A percentile compares a stretch with the other conserved stretches of the same genome.
Conservation (phyloP, 2,113 vertebrate genomes). For the Mobula birostris region DNA sequence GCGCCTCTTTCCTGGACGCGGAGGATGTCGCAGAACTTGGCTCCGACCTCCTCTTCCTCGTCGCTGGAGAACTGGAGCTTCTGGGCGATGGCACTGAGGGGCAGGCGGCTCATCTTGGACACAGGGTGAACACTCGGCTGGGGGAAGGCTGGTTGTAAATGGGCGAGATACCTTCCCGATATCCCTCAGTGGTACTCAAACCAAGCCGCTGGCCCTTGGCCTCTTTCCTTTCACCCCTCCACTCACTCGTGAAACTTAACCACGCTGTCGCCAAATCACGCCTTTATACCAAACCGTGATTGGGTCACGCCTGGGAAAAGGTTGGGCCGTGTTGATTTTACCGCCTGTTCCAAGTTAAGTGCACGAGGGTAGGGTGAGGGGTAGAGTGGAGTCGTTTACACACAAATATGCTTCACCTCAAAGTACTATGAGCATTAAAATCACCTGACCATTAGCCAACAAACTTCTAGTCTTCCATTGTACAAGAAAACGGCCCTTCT, state of each 20-base stretch:
- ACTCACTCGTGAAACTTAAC: neutral
- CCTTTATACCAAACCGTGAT: neutral
- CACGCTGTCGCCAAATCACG: neutral
- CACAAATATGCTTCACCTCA: no score
- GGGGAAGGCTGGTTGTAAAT: no score
- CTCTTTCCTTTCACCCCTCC: neutral
- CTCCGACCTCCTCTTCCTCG: slow-evolving; percentile 55
- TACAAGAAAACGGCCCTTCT: no score
- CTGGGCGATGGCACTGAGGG: slow-evolving; percentile 52
- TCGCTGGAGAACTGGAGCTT: slow-evolving; percentile 67
- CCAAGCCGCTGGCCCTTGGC: neutral
- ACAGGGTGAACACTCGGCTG: no score
- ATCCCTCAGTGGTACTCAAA: neutral
- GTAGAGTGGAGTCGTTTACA: no score
- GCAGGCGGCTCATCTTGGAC: slow-evolving; percentile 45
- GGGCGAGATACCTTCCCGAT: neutral
- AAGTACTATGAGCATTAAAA: no score
- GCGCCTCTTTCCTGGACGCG: slow-evolving; percentile 43
- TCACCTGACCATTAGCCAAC: no score
- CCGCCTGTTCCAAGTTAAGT: no score
- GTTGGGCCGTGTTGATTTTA: no score
- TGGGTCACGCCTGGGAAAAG: neutral
- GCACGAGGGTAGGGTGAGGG: no score
- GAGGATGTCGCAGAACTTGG: slow-evolving; percentile 48
- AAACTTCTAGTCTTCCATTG: no score